A percentile compares a stretch with the other conserved stretches of the same genome.
These are phyloP conservation scores for Pterophyllum scalare DNA, from an alignment of 2,113 vertebrate species.

Conservation along the genomic window DNA sequence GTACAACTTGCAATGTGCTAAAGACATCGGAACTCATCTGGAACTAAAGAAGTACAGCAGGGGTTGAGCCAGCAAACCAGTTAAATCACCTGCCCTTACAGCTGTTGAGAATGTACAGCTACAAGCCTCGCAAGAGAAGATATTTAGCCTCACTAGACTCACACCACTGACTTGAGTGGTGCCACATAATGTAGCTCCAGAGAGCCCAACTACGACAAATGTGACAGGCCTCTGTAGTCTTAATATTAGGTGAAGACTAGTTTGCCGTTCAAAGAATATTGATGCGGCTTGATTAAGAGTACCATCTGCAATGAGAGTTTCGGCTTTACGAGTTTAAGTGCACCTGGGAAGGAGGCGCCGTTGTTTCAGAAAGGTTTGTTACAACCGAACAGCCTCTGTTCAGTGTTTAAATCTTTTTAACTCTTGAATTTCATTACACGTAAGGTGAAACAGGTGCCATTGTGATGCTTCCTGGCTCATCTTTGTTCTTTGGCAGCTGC, in stretches of 20 bases:
- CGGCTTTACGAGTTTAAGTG: conserved; percentile 15
- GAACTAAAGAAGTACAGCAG: conserved; percentile 43
- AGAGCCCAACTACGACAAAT: conserved; percentile 43
- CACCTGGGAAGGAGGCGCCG: not conserved
- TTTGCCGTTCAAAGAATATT: conserved; percentile 2
- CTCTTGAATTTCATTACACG: conserved; percentile 3
- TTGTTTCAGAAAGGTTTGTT: conserved; percentile 14
- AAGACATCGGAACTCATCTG: conserved; percentile 21
- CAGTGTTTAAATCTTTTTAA: conserved; percentile 43
- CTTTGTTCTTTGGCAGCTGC: conserved; percentile 59
- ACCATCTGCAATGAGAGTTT: conserved; percentile 20
- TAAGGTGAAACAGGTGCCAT: conserved; percentile 55
- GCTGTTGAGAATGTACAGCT: conserved; percentile 33
- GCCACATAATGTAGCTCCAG: conserved; percentile 30
- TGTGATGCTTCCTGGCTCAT: conserved; percentile 58
- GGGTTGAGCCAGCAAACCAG: conserved; percentile 40
- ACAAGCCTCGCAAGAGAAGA: conserved; percentile 48
- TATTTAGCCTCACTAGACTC: conserved; percentile 40
- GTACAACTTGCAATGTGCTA: conserved; percentile 22
- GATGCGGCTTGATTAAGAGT: conserved; percentile 35
- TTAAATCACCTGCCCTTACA: conserved; percentile 25
- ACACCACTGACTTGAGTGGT: conserved; percentile 41
- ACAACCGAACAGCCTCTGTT: not conserved
- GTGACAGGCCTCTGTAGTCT: conserved; percentile 47
- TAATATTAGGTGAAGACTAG: conserved; percentile 36